phyloP scores from a whole-genome alignment of 53 echinoderm and acorn worm species.

The Luidia sarsii region DNA sequence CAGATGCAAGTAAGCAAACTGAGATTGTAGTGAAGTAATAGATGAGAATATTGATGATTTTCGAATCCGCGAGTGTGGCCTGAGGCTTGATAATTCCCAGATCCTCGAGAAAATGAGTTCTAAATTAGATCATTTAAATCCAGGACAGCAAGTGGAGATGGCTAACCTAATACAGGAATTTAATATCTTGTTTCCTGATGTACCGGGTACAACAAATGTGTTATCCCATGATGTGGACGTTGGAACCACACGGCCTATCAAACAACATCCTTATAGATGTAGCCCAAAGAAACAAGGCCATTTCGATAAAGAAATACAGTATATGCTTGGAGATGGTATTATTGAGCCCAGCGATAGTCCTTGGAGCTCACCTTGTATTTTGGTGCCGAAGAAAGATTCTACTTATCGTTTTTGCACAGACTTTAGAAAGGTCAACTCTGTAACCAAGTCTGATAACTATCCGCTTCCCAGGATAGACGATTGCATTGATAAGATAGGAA shows the following conservation, averaged over 20 bases:
- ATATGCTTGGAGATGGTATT: slow-evolving; percentile 61
- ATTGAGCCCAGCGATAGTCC: slow-evolving; percentile 59
- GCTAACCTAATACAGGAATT: no score
- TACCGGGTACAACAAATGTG: slow-evolving; percentile 15
- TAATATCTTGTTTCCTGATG: neutral
- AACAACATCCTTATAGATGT: slow-evolving; percentile 57
- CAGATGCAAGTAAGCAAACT: neutral
- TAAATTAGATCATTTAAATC: no score
- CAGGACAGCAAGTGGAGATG: no score
- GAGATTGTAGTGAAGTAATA: neutral
- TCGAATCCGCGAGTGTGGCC: no score
- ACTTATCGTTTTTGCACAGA: neutral
- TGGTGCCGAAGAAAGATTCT: slow-evolving; percentile 57
- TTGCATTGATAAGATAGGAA: neutral
- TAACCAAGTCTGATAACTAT: neutral
- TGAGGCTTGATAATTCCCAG: no score
- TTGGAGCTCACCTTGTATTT: slow-evolving; percentile 58
- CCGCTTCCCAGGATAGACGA: neutral
- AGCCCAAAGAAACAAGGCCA: slow-evolving; percentile 25
- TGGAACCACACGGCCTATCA: slow-evolving; percentile 42
- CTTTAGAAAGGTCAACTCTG: neutral
- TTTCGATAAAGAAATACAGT: slow-evolving; percentile 52
- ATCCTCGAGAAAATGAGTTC: no score
- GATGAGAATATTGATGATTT: neutral
- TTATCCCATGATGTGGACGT: slow-evolving; percentile 60